Evolutionary conservation across 2,888 invertebrate genomes (phyloP).

Genomic region (Steinernema hermaphroditum): DNA sequence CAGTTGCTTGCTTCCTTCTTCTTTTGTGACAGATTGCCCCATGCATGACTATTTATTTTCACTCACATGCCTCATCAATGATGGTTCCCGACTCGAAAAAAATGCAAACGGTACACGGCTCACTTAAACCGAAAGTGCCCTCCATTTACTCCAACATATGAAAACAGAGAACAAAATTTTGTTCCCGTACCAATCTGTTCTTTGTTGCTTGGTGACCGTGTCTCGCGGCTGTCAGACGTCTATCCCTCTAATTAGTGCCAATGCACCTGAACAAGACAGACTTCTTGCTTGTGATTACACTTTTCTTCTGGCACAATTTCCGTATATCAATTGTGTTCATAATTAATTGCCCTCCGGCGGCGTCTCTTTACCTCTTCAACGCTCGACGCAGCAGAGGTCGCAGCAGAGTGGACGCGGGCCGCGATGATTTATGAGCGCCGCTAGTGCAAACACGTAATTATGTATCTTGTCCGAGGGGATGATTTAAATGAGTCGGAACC

Average conservation of each 20-base stretch:
- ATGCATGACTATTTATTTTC: too few relatives aligned
- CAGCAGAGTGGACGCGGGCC: background rate
- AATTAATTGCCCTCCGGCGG: slow-evolving; percentile 18
- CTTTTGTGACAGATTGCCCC: too few relatives aligned
- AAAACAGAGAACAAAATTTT: too few relatives aligned
- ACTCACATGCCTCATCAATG: too few relatives aligned
- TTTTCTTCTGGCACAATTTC: background rate
- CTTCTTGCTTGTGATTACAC: background rate
- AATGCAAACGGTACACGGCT: too few relatives aligned
- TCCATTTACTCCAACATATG: too few relatives aligned
- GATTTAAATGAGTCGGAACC: background rate
- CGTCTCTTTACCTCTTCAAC: background rate
- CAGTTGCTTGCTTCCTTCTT: too few relatives aligned
- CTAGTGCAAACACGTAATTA: slow-evolving; percentile 19
- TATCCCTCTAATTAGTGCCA: background rate
- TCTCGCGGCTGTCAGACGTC: too few relatives aligned
- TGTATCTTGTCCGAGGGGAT: background rate
- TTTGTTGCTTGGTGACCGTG: too few relatives aligned
- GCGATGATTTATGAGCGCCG: slow-evolving; percentile 20
- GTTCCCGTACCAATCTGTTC: too few relatives aligned
- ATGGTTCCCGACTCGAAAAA: too few relatives aligned
- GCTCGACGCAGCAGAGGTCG: background rate
- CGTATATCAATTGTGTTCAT: background rate
- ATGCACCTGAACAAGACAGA: background rate
- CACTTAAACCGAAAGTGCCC: too few relatives aligned